Percentiles rank a stretch among this genome's conserved stretches.
Conservation (phyloP, 2,888 invertebrate species). For the Melikaiella ostensackeni region DNA sequence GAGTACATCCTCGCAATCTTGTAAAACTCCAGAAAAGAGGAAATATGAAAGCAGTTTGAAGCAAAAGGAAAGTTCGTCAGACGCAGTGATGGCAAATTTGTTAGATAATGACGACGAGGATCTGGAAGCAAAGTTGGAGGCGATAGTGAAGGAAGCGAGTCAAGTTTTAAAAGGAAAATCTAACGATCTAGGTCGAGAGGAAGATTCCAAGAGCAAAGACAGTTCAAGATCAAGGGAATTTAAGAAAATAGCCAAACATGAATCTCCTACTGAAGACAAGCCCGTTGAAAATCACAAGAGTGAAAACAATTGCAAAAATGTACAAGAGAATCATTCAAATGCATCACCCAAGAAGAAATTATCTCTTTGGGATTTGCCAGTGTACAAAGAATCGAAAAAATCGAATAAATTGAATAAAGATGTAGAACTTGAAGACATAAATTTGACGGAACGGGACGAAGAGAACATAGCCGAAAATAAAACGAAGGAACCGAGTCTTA, state of each 20-base stretch:
- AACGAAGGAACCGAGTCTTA: background rate
- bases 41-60: constrained; percentile 42
- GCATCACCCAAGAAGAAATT: constrained; percentile 40
- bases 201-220: constrained; percentile 20
- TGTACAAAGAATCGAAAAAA: constrained; percentile 43
- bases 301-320: background rate
- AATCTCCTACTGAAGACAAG: background rate
- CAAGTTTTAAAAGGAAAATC: constrained; percentile 9
- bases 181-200: background rate
- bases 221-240: background rate
- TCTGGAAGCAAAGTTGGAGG: background rate
- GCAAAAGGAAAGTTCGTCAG: constrained; percentile 52
- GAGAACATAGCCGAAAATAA: background rate
- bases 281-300: background rate
- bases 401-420: constrained; percentile 18
- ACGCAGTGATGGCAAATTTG: constrained; percentile 61
- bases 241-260: background rate
- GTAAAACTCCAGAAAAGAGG: constrained; percentile 44
- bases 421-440: background rate
- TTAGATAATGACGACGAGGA: constrained; percentile 56
- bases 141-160: constrained; percentile 14
- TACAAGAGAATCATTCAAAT: background rate
- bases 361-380: constrained; percentile 48
- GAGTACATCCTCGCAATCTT: constrained; percentile 43
- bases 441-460: background rate